Percentiles rank a stretch among this genome's conserved stretches.
Evolutionary conservation across 64 coral and sea anemone species (phyloP).

Genomic region (Anthopleura sola): DNA sequence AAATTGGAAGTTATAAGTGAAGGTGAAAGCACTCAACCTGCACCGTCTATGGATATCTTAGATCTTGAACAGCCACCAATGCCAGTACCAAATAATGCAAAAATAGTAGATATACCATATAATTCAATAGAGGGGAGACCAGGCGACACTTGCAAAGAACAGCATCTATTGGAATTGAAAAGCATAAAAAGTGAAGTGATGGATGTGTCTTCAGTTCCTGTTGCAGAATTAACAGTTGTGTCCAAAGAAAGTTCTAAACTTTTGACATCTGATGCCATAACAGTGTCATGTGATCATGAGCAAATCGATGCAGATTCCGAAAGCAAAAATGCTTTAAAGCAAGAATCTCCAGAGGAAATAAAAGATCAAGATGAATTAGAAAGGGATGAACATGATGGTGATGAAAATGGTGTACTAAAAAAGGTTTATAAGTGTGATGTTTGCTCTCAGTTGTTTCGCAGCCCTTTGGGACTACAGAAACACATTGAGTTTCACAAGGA

Average conservation of each 20-base stretch:
- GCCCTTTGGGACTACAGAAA: slow-evolving; percentile 90
- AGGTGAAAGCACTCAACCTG: not conserved
- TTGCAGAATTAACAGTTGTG: slow-evolving; percentile 27
- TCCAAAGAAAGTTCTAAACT: not conserved
- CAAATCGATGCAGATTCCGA: not conserved
- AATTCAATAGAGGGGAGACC: not conserved
- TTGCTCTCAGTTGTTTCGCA: slow-evolving; percentile 87
- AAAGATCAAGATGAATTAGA: slow-evolving; percentile 21
- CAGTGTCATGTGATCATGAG: not conserved
- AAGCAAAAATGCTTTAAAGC: not conserved
- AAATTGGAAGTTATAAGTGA: slow-evolving; percentile 1
- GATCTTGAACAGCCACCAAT: not conserved
- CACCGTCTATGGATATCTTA: not conserved
- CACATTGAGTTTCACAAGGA: slow-evolving; percentile 94
- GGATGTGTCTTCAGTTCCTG: slow-evolving; percentile 3
- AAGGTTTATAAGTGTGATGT: slow-evolving; percentile 87
- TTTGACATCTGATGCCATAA: not conserved
- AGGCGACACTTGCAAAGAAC: not conserved
- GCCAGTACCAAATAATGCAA: not conserved
- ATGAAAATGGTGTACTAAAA: slow-evolving; percentile 37
- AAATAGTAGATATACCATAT: not conserved
- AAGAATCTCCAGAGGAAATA: not conserved
- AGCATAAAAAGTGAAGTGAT: slow-evolving; percentile 15
- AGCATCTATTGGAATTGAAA: not conserved
- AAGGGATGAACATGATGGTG: slow-evolving; percentile 8